phyloP scores from a whole-genome alignment of 2,113 vertebrate genomes.

The Alosa alosa region DNA sequence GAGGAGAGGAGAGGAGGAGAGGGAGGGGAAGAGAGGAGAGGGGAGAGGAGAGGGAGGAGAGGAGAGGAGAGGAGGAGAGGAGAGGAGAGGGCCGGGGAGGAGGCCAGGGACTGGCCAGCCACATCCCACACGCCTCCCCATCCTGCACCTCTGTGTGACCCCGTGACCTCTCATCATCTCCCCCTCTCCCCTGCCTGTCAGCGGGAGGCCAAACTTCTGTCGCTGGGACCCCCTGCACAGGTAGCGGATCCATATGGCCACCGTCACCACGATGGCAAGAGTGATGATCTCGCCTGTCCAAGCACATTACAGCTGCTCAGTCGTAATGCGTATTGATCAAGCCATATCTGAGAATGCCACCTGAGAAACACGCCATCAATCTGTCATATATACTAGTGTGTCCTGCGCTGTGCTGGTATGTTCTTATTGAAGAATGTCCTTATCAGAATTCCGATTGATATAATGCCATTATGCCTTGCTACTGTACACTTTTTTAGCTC shows the following conservation, averaged over 20 bases:
- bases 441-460: neutral
- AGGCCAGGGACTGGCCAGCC: no score
- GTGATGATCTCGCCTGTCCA: neutral
- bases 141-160: neutral
- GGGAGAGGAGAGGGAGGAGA: neutral
- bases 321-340: neutral
- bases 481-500: neutral
- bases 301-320: neutral
- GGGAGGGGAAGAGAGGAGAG: neutral
- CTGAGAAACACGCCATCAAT: neutral
- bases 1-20: no score
- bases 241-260: neutral
- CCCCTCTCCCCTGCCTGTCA: neutral
- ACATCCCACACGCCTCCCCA: no score
- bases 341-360: neutral
- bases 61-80: no score
- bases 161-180: neutral
- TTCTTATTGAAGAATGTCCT: neutral
- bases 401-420: neutral
- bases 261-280: neutral
- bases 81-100: no score
- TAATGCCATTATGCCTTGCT: neutral
- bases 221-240: neutral
- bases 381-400: neutral
- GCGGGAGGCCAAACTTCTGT: neutral